These are phyloP conservation scores for Melangyna quadrimaculata DNA, from an alignment of 2,888 invertebrate species.

Conservation along the genomic window DNA sequence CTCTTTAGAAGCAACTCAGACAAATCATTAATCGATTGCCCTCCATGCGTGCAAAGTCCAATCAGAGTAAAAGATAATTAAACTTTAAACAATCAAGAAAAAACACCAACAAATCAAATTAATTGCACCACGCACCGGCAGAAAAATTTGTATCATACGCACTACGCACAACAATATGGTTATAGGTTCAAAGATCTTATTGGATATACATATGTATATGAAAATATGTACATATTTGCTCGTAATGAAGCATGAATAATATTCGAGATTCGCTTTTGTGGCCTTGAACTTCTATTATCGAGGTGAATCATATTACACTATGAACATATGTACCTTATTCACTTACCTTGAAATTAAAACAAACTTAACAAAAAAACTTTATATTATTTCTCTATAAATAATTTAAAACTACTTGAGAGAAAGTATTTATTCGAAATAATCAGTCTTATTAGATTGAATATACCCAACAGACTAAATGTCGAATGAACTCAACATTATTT, in stretches of 20 bases:
- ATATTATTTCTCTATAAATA: neutral
- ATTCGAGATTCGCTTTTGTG: neutral
- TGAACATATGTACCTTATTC: conserved; percentile 25
- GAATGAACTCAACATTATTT: conserved; percentile 22
- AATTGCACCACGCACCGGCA: neutral
- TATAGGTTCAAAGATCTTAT: neutral
- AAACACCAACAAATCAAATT: neutral
- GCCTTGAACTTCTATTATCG: conserved; percentile 12
- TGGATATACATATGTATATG: neutral
- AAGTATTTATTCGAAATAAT: neutral
- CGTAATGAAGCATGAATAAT: neutral
- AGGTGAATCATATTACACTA: conserved; percentile 38
- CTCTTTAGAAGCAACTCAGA: neutral
- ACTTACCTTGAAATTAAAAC: conserved; percentile 69
- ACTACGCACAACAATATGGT: neutral
- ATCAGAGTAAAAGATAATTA: neutral
- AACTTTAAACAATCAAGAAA: neutral
- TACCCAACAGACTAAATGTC: conserved; percentile 53
- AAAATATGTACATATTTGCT: too few relatives aligned
- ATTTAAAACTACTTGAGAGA: neutral
- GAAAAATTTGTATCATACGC: neutral
- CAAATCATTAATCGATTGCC: neutral
- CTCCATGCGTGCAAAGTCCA: neutral
- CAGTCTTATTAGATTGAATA: conserved; percentile 53
- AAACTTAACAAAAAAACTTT: neutral